Evolutionary conservation across 2,797 vertebrate genomes (phyloP).

Genomic region (Myotis vivesi): DNA sequence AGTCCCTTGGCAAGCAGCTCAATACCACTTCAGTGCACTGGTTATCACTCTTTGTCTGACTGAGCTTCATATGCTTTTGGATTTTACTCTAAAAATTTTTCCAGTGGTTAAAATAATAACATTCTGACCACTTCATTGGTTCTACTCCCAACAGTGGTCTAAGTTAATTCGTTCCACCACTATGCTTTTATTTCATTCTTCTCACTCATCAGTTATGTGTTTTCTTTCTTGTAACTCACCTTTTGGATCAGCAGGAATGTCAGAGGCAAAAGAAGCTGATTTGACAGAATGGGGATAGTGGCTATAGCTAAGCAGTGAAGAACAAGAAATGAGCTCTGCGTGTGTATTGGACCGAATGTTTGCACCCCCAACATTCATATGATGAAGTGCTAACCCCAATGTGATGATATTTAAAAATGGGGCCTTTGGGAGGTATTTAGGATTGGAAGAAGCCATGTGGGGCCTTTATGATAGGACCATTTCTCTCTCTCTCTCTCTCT

Average conservation of each 20-base stretch:
- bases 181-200: slow-evolving; percentile 24
- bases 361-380: neutral
- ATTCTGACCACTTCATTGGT: neutral
- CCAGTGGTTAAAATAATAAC: neutral
- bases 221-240: neutral
- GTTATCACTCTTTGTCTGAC: neutral
- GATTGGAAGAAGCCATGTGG: neutral
- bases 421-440: neutral
- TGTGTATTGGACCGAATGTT: neutral
- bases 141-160: neutral
- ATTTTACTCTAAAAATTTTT: neutral
- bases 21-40: neutral
- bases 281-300: neutral
- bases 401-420: neutral
- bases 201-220: neutral
- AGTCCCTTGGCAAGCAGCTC: neutral
- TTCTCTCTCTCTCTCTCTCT: neutral
- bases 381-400: neutral
- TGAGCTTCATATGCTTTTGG: neutral
- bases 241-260: neutral
- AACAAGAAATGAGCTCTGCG: neutral
- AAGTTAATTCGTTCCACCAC: neutral
- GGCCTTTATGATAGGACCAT: neutral
- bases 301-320: neutral
- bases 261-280: neutral